Conservation (phyloP, 2,797 vertebrate genomes). For the Leptatherina wallacei region DNA sequence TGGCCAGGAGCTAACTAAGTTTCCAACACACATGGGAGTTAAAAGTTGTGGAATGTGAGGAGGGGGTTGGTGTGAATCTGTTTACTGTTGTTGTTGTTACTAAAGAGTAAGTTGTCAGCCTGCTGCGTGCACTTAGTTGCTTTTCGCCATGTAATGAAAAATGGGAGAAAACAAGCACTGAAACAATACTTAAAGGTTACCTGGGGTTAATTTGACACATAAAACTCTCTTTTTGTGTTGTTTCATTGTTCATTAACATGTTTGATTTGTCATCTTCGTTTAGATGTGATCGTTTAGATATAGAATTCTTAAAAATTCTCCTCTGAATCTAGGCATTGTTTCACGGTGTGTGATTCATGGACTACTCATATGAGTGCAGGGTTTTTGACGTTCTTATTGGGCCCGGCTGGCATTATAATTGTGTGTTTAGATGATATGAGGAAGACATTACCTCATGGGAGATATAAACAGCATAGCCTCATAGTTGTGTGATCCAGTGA, state of each 20-base stretch:
- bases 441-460: conserved; percentile 79
- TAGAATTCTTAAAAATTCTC: too few species aligned
- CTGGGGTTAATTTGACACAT: conserved; percentile 6
- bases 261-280: background rate
- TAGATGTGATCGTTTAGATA: background rate
- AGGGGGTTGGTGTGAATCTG: conserved; percentile 66
- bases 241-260: background rate
- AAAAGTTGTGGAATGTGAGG: conserved; percentile 71
- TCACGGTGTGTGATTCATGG: conserved; percentile 42
- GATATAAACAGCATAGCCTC: conserved; percentile 78
- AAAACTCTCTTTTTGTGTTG: background rate
- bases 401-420: conserved; percentile 68
- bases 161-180: conserved; percentile 33
- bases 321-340: conserved; percentile 6
- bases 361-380: conserved; percentile 25
- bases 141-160: conserved; percentile 26
- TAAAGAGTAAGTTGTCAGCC: conserved; percentile 57
- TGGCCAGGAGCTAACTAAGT: conserved; percentile 50
- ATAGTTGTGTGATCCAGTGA: conserved; percentile 78
- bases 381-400: conserved; percentile 44
- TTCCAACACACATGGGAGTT: conserved; percentile 67
- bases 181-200: conserved; percentile 8
- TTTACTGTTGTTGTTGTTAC: conserved; percentile 66
- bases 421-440: conserved; percentile 80
- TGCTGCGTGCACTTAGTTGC: conserved; percentile 27